A percentile compares a stretch with the other conserved stretches of the same genome.
These are phyloP conservation scores for Poicephalus gulielmi DNA, from an alignment of 2,113 vertebrate genomes.

Conservation along the genomic window DNA sequence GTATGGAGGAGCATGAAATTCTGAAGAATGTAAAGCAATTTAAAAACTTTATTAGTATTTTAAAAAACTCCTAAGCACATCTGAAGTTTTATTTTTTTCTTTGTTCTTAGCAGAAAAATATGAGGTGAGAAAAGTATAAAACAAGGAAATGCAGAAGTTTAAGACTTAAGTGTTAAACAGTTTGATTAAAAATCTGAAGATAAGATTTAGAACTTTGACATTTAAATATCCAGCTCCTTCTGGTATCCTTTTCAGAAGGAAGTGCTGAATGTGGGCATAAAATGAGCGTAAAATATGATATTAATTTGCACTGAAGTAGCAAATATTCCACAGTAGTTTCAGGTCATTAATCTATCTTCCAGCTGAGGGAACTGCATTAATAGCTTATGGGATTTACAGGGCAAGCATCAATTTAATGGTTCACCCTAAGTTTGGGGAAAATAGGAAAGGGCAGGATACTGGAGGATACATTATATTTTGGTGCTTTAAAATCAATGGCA, in stretches of 20 bases:
- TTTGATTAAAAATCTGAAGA: slow-evolving; percentile 30
- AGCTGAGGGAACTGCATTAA: slow-evolving; percentile 43
- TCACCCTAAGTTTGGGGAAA: slow-evolving; percentile 45
- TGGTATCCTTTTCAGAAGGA: slow-evolving; percentile 22
- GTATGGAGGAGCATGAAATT: neutral
- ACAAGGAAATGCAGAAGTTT: neutral
- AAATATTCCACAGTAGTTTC: slow-evolving; percentile 49
- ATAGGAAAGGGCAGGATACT: slow-evolving; percentile 18
- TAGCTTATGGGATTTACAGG: slow-evolving; percentile 56
- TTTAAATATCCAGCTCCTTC: slow-evolving; percentile 30
- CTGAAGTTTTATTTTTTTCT: neutral
- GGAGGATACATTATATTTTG: neutral
- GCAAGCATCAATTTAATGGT: slow-evolving; percentile 55
- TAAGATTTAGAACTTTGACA: slow-evolving; percentile 30
- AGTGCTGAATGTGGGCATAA: neutral
- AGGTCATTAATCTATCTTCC: slow-evolving; percentile 55
- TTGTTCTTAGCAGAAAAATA: neutral
- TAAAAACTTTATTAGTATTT: neutral
- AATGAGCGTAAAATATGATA: slow-evolving; percentile 47
- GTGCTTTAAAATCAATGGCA: slow-evolving; percentile 20
- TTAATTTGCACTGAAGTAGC: slow-evolving; percentile 57
- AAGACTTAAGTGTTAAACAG: neutral
- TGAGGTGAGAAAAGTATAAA: neutral
- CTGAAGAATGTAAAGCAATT: neutral
- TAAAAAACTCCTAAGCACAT: neutral